phyloP scores from a whole-genome alignment of 1,140 invertebrate species.

The Drosophila malerkotliana region DNA sequence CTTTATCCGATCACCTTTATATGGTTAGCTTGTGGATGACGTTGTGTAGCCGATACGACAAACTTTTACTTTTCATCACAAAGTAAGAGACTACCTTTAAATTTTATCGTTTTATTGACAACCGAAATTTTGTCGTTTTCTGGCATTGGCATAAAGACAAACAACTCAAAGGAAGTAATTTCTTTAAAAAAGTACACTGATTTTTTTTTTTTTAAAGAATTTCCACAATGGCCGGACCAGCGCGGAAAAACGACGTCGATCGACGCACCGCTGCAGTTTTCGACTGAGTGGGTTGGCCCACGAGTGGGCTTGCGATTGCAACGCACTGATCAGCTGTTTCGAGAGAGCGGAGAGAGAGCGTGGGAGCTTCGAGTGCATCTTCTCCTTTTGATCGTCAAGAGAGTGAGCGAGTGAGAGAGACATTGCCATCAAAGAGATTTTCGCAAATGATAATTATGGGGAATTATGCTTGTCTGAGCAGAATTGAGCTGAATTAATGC shows the following conservation, averaged over 20 bases:
- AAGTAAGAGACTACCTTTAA: conserved; percentile 3
- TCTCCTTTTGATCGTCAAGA: neutral
- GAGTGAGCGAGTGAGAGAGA: neutral
- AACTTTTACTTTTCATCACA: conserved; percentile 15
- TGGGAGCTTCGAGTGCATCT: neutral
- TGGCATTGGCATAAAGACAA: conserved; percentile 11
- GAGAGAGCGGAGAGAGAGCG: neutral
- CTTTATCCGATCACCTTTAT: neutral
- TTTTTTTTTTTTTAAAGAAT: neutral
- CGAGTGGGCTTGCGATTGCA: conserved; percentile 20
- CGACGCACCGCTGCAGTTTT: conserved; percentile 37
- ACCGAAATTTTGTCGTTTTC: conserved; percentile 15
- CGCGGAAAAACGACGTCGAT: conserved; percentile 40
- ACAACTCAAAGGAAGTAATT: conserved; percentile 6
- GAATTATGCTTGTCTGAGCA: conserved; percentile 31
- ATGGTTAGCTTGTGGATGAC: neutral
- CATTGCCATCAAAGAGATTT: conserved; percentile 18
- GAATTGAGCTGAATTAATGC: conserved; percentile 8
- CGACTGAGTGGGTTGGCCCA: conserved; percentile 22
- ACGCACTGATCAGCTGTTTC: conserved; percentile 8
- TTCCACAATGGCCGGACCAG: conserved; percentile 17
- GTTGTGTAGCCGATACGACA: neutral
- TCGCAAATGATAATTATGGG: conserved; percentile 21
- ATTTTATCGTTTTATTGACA: conserved; percentile 32
- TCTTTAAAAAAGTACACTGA: too few species aligned